phyloP scores from a whole-genome alignment of 35 echinoderm and acorn worm genomes.

The Stichopus chloronotus region DNA sequence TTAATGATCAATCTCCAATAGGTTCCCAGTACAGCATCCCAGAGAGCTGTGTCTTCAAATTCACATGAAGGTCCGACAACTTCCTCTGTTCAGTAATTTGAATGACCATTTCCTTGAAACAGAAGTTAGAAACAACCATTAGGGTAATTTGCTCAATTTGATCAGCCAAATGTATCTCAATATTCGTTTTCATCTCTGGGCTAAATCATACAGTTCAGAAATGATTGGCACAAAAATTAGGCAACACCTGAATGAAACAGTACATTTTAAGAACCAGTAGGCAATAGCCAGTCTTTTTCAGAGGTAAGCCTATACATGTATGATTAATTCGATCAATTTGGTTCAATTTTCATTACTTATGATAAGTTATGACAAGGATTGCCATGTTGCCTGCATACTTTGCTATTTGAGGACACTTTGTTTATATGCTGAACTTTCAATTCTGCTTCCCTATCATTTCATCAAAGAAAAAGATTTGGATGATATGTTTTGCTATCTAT shows the following conservation, averaged over 20 bases:
- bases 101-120: neutral
- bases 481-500: neutral
- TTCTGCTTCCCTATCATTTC: neutral
- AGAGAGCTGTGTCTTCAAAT: neutral
- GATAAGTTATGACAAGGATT: neutral
- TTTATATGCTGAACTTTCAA: neutral
- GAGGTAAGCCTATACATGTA: too few species aligned
- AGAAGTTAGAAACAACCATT: neutral
- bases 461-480: neutral
- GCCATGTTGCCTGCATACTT: neutral
- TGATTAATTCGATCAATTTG: too few species aligned
- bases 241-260: neutral
- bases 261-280: neutral
- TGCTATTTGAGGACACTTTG: neutral
- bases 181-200: neutral
- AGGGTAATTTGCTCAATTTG: neutral
- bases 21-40: neutral
- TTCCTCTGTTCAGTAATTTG: neutral
- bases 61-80: neutral
- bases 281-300: too few species aligned
- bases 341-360: neutral
- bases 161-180: neutral
- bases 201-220: neutral
- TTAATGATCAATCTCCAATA: neutral
- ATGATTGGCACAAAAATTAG: neutral